Conservation (phyloP, 2,113 vertebrate genomes). For the Tyto alba region DNA sequence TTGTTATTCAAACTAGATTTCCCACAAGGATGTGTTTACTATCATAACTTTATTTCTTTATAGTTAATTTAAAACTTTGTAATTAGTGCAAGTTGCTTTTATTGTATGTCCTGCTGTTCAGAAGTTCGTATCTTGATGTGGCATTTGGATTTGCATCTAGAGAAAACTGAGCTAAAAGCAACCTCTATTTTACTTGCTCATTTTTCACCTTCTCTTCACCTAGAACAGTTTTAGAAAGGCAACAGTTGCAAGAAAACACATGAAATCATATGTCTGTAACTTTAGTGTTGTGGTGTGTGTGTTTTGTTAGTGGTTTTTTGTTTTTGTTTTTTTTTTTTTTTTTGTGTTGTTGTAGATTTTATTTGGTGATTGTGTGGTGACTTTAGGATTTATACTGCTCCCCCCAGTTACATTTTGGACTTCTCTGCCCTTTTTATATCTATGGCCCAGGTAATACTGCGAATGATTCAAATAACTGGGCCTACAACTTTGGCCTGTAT, state of each 20-base stretch:
- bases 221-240: not conserved
- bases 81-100: not conserved
- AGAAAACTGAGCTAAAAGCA: not conserved
- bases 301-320: not conserved
- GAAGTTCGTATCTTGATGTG: not conserved
- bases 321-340: not conserved
- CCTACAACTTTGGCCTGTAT: not conserved
- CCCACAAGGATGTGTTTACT: not conserved
- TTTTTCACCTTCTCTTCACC: not conserved
- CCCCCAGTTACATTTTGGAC: not conserved
- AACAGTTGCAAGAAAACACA: not conserved
- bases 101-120: not conserved
- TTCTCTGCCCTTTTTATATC: not conserved
- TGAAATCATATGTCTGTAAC: rapidly evolving
- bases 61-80: not conserved
- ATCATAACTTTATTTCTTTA: not conserved
- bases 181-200: rapidly evolving
- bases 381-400: not conserved
- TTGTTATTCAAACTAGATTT: not conserved
- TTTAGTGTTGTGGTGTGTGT: not conserved
- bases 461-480: not conserved
- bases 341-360: not conserved
- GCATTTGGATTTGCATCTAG: not conserved
- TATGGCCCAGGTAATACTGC: not conserved
- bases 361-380: not conserved